These are phyloP conservation scores for Pelochelys cantorii DNA, from an alignment of 2,797 vertebrate genomes.

Conservation along the genomic window DNA sequence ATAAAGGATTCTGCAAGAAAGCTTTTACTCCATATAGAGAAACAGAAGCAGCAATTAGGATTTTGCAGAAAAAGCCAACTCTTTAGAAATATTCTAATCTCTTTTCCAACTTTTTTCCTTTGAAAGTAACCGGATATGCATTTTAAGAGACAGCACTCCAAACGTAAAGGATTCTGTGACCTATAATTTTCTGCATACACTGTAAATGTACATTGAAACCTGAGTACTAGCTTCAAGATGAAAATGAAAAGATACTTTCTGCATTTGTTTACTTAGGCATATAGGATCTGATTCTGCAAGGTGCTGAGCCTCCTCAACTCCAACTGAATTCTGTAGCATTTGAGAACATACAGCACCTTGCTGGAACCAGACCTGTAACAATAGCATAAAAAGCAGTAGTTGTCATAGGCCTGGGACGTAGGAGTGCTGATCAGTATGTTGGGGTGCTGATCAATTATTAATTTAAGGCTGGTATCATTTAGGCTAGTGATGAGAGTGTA, in stretches of 20 bases:
- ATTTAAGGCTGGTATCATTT: fast-evolving
- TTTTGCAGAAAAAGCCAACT: background rate
- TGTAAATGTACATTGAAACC: fast-evolving
- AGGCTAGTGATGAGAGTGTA: background rate
- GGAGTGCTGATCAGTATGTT: too few species aligned
- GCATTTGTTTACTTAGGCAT: background rate
- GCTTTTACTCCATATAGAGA: background rate
- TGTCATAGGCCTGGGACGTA: background rate
- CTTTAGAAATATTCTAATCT: background rate
- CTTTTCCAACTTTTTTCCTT: background rate
- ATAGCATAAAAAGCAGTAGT: fast-evolving
- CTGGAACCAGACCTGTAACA: fast-evolving
- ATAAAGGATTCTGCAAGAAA: background rate
- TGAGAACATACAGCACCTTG: background rate
- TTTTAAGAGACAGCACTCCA: background rate
- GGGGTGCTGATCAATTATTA: too few species aligned
- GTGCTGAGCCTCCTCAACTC: background rate
- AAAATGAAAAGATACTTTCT: background rate
- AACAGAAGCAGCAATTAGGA: background rate
- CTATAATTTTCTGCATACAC: background rate
- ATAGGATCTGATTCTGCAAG: fast-evolving
- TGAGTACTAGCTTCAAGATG: background rate
- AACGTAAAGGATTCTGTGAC: fast-evolving
- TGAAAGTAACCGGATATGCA: background rate
- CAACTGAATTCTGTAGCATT: fast-evolving